Evolutionary conservation across 2,113 vertebrate genomes (phyloP).

Genomic region (Oryzias javanicus): DNA sequence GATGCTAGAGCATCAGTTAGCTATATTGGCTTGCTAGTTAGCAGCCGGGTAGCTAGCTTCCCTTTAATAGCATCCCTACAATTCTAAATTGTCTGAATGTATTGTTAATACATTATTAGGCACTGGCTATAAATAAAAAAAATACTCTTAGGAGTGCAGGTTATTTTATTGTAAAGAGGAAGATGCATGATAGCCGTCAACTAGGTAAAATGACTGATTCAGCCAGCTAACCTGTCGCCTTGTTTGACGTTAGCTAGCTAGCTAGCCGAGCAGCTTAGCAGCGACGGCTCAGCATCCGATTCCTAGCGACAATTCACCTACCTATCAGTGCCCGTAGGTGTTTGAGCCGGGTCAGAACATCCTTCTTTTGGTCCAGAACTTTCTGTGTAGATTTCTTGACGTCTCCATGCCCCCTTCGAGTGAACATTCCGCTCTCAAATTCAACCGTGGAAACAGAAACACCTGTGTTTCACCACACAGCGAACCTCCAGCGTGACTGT

Average conservation of each 20-base stretch:
- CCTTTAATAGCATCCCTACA: constrained; percentile 45
- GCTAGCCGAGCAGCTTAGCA: constrained; percentile 53
- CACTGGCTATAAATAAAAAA: not conserved
- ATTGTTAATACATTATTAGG: not conserved
- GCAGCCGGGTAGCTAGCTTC: constrained; percentile 44
- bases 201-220: constrained; percentile 6
- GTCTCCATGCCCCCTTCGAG: constrained; percentile 91
- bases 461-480: constrained; percentile 71
- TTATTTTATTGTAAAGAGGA: not conserved
- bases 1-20: constrained; percentile 55
- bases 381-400: constrained; percentile 99
- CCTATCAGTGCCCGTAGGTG: constrained; percentile 93
- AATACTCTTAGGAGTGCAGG: not conserved
- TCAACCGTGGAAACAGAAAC: constrained; percentile 67
- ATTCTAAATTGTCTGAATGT: constrained; percentile 7
- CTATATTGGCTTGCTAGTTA: constrained; percentile 56
- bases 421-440: constrained; percentile 87
- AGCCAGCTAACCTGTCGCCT: constrained; percentile 46
- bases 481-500: constrained; percentile 64
- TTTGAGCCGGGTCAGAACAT: constrained; percentile 91
- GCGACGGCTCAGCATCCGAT: constrained; percentile 39
- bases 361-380: constrained; percentile 98
- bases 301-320: constrained; percentile 77
- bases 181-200: constrained; percentile 6
- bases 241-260: constrained; percentile 53